Conservation (phyloP, 2,888 invertebrate species). For the Amblyteles armatorius region DNA sequence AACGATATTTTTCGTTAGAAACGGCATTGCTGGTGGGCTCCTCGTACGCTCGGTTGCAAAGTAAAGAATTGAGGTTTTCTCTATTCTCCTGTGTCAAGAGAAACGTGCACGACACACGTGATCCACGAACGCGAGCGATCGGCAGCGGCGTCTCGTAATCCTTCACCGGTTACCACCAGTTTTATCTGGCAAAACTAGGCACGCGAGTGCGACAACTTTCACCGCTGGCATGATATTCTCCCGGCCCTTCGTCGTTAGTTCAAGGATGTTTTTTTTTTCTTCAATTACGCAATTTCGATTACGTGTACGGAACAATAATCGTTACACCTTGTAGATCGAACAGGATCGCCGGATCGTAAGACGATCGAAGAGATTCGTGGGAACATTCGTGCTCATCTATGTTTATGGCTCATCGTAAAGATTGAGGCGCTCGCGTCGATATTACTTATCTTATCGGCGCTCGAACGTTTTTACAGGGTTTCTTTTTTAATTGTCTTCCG, state of each 20-base stretch:
- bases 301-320: slow-evolving; percentile 10
- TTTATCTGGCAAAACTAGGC: slow-evolving; percentile 68
- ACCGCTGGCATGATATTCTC: slow-evolving; percentile 63
- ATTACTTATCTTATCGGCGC: neutral
- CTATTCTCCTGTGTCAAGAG: slow-evolving; percentile 1
- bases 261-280: slow-evolving; percentile 47
- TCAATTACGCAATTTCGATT: slow-evolving; percentile 26
- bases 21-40: neutral
- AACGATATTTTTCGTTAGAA: neutral
- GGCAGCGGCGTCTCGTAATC: slow-evolving; percentile 47
- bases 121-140: slow-evolving; percentile 9
- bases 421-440: neutral
- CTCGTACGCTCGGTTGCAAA: neutral
- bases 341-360: neutral
- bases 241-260: slow-evolving; percentile 58
- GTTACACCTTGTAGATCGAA: neutral
- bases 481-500: neutral
- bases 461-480: neutral
- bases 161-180: slow-evolving; percentile 73
- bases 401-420: neutral
- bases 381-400: neutral
- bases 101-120: neutral
- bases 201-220: slow-evolving; percentile 69
- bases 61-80: slow-evolving; percentile 9
- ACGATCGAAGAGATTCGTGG: neutral